Evolutionary conservation across 2,113 vertebrate genomes (phyloP).

Genomic region (Cygnus atratus): DNA sequence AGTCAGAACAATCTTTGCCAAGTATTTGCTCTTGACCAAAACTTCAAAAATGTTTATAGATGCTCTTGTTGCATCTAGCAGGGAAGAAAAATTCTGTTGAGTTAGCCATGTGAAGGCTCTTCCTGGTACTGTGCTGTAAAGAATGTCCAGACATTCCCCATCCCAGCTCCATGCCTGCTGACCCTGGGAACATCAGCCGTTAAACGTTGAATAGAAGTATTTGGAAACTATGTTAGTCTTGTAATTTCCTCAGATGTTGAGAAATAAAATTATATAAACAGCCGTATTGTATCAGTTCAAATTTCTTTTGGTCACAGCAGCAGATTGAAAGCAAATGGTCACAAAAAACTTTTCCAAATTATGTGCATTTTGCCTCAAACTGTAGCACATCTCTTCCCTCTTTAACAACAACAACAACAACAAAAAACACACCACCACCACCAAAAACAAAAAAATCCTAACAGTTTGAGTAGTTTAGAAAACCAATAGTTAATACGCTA

Average conservation of each 20-base stretch:
- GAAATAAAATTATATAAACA: not conserved
- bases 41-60: not conserved
- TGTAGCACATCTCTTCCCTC: not conserved
- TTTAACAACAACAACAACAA: not conserved
- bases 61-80: not conserved
- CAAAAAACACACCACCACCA: too few relatives aligned
- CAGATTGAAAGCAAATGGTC: not conserved
- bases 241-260: not conserved
- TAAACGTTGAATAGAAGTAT: not conserved
- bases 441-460: not conserved
- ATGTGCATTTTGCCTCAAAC: not conserved
- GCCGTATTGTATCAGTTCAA: not conserved
- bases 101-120: not conserved
- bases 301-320: not conserved
- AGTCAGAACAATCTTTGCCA: not conserved
- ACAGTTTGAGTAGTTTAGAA: not conserved
- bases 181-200: not conserved
- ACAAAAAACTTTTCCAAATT: not conserved
- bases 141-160: not conserved
- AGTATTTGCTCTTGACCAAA: not conserved
- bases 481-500: not conserved
- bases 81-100: not conserved
- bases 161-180: not conserved
- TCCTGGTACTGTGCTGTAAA: not conserved
- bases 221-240: slow-evolving; percentile 13